A percentile compares a stretch with the other conserved stretches of the same genome.
Evolutionary conservation across 2,888 invertebrate species (phyloP).

Genomic region (Drosophila affinis): DNA sequence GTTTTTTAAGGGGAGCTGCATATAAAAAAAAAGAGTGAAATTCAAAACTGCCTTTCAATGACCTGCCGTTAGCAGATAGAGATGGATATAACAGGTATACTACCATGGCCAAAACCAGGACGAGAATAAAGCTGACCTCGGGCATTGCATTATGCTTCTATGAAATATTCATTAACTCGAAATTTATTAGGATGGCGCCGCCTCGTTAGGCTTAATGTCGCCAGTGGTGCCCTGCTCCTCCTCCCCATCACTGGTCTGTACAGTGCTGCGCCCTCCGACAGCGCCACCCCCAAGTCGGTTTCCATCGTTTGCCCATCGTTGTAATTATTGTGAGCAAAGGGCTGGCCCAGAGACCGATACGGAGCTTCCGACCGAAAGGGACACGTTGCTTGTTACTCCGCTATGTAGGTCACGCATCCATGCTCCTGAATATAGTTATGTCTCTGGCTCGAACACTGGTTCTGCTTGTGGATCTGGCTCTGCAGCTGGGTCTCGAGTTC

Average conservation of each 20-base stretch:
- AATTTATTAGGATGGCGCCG: constrained; percentile 66
- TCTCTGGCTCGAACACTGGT: background rate
- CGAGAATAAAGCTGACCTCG: constrained; percentile 1
- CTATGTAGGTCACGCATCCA: constrained; percentile 40
- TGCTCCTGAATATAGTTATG: constrained; percentile 3
- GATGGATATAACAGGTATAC: background rate
- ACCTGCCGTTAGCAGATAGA: background rate
- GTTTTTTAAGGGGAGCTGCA: background rate
- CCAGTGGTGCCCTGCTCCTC: constrained; percentile 35
- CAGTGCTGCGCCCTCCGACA: background rate
- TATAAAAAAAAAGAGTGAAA: background rate
- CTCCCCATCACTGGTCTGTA: background rate
- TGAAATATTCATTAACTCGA: constrained; percentile 76
- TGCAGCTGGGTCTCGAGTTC: background rate
- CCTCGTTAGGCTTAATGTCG: constrained; percentile 70
- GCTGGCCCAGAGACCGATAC: background rate
- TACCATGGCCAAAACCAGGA: constrained; percentile 14
- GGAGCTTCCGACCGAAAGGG: background rate
- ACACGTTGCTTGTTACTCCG: background rate
- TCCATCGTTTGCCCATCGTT: constrained; percentile 24
- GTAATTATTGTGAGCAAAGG: constrained; percentile 34
- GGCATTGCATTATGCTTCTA: constrained; percentile 39
- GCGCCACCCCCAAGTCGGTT: constrained; percentile 37
- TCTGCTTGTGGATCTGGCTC: background rate
- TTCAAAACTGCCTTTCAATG: too few species aligned